A percentile compares a stretch with the other conserved stretches of the same genome.
phyloP scores from a whole-genome alignment of 30 jellyfish, hydroid and myxozoan species.

The Aurelia sp. region DNA sequence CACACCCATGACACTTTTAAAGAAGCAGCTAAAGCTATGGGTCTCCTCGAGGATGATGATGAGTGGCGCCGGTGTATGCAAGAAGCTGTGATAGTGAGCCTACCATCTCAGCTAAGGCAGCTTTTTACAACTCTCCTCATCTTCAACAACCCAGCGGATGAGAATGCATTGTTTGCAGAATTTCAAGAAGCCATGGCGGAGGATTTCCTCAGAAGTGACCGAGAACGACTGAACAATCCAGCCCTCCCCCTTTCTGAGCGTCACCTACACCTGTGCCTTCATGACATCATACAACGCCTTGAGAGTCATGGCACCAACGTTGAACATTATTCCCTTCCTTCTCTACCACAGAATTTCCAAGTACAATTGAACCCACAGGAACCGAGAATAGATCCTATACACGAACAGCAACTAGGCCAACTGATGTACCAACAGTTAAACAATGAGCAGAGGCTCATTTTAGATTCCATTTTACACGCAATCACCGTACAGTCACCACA shows the following conservation, averaged over 20 bases:
- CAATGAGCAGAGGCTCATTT: too few relatives aligned
- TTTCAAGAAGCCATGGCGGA: conserved; percentile 29
- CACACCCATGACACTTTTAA: conserved; percentile 34
- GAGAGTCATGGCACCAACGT: conserved; percentile 27
- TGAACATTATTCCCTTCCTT: too few relatives aligned
- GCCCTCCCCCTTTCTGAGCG: background rate
- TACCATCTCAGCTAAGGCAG: conserved; percentile 36
- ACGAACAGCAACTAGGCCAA: too few relatives aligned
- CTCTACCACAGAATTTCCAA: too few relatives aligned
- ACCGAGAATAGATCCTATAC: too few relatives aligned
- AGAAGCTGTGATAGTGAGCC: background rate
- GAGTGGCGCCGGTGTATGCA: conserved; percentile 34
- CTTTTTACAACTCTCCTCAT: background rate
- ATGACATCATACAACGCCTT: conserved; percentile 7
- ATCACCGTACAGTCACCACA: too few relatives aligned
- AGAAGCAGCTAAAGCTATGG: conserved; percentile 62
- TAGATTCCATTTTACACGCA: too few relatives aligned
- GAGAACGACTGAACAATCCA: background rate
- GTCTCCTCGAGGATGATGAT: conserved; percentile 41
- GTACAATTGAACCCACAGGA: too few relatives aligned
- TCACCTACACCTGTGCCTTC: conserved; percentile 14
- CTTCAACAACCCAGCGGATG: conserved; percentile 20
- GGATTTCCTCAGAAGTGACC: background rate
- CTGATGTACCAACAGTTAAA: too few relatives aligned
- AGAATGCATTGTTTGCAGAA: conserved; percentile 5